Percentiles rank a stretch among this genome's conserved stretches.
Conservation (phyloP, 2,888 invertebrate genomes). For the Cryptus armator region DNA sequence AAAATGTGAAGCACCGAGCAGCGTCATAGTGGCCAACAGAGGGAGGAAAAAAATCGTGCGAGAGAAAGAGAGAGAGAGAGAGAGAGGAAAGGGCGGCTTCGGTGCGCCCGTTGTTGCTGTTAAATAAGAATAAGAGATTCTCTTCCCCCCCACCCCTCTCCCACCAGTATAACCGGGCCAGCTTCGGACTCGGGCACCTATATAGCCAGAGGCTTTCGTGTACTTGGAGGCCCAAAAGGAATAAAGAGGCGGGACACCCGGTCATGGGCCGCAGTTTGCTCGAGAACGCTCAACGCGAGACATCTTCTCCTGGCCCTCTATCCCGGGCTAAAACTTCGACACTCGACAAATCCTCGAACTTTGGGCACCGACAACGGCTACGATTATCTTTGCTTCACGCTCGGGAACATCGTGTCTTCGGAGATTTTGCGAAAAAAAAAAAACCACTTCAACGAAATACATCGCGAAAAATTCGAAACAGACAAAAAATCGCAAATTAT, state of each 20-base stretch:
- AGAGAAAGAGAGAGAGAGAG: conserved; percentile 52
- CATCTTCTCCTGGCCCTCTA: conserved; percentile 37
- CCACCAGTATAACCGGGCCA: conserved; percentile 56
- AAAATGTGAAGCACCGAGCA: not conserved
- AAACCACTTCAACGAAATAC: not conserved
- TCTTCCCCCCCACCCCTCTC: conserved; percentile 63
- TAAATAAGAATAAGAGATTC: conserved; percentile 83
- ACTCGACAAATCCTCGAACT: not conserved
- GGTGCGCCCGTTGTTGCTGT: conserved; percentile 78
- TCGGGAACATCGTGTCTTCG: conserved; percentile 2
- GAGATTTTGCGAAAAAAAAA: not conserved
- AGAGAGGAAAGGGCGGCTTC: conserved; percentile 51
- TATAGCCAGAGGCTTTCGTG: conserved; percentile 77
- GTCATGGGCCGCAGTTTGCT: conserved; percentile 80
- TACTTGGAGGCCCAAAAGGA: conserved; percentile 80
- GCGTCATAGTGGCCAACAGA: conserved; percentile 18
- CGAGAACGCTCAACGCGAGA: conserved; percentile 73
- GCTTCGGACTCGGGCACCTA: conserved; percentile 74
- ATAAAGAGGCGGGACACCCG: conserved; percentile 84
- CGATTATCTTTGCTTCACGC: not conserved
- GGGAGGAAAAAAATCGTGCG: conserved; percentile 49
- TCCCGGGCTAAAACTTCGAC: not conserved
- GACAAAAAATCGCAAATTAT: not conserved
- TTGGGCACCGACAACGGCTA: not conserved
- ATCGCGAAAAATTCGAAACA: not conserved